These are phyloP conservation scores for Threskiornis aethiopicus DNA, from an alignment of 2,797 vertebrate genomes.

Conservation along the genomic window DNA sequence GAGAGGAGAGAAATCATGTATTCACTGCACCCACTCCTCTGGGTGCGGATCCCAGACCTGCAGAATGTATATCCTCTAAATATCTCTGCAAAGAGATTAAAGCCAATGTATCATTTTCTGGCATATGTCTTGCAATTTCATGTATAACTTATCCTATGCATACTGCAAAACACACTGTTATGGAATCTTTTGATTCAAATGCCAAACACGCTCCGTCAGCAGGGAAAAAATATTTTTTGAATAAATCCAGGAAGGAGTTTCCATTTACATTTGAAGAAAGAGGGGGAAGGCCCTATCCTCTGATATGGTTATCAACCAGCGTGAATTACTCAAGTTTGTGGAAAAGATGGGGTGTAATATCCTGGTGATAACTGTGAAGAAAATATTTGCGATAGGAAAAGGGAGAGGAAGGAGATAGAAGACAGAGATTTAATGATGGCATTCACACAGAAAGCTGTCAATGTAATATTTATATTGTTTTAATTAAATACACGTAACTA, in stretches of 20 bases:
- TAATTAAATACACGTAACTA: background rate
- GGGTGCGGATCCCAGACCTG: conserved; percentile 50
- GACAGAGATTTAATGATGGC: background rate
- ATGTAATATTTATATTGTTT: background rate
- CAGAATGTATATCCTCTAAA: conserved; percentile 50
- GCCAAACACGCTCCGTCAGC: background rate
- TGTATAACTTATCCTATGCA: conserved; percentile 16
- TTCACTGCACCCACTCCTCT: conserved; percentile 59
- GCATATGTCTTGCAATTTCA: conserved; percentile 50
- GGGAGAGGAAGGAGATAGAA: background rate
- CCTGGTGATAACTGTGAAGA: background rate
- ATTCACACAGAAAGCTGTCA: background rate
- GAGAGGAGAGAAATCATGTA: conserved; percentile 62
- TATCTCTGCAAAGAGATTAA: conserved; percentile 47
- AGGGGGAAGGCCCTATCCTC: background rate
- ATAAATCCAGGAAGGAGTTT: background rate
- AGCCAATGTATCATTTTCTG: conserved; percentile 20
- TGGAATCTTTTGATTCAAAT: conserved; percentile 30
- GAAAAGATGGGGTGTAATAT: background rate
- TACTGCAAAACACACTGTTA: conserved; percentile 7
- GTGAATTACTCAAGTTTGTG: background rate
- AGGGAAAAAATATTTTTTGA: background rate
- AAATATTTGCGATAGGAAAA: background rate
- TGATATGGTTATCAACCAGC: background rate
- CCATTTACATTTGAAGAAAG: background rate